Percentiles rank a stretch among this genome's conserved stretches.
phyloP scores from a whole-genome alignment of 2,888 invertebrate species.

The Sycophila texana region DNA sequence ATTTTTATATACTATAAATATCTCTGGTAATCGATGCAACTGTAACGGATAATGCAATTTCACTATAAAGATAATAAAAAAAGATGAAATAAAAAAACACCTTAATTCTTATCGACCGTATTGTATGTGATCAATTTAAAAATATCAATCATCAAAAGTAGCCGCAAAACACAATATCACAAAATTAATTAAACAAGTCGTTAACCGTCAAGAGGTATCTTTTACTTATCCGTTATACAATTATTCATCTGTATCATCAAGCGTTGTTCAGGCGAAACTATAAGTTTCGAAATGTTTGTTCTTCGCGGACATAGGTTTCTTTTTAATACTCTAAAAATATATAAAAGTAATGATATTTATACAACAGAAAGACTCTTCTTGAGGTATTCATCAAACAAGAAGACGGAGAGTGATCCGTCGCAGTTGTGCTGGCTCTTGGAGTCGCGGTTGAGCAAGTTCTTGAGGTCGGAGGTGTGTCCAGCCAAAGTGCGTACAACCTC shows the following conservation, averaged over 20 bases:
- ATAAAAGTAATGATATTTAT: constrained; percentile 17
- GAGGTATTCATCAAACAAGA: constrained; percentile 84
- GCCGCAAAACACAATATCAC: background rate
- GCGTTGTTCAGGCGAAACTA: too few relatives aligned
- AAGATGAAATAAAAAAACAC: constrained; percentile 3
- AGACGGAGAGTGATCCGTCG: constrained; percentile 82
- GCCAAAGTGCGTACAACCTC: constrained; percentile 83
- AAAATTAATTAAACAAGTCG: constrained; percentile 35
- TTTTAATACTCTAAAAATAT: constrained; percentile 19
- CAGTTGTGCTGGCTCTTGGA: constrained; percentile 63
- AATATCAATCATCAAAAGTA: background rate
- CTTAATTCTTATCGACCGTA: background rate
- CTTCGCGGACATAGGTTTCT: constrained; percentile 29
- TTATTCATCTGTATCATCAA: constrained; percentile 5
- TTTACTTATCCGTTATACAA: constrained; percentile 21
- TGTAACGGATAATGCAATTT: constrained; percentile 29
- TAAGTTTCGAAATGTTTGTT: background rate
- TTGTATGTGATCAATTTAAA: constrained; percentile 19
- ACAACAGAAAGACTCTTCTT: constrained; percentile 58
- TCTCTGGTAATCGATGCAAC: constrained; percentile 3
- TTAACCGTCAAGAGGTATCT: constrained; percentile 11
- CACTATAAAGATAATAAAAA: constrained; percentile 20
- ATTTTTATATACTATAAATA: background rate
- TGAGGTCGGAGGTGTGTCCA: constrained; percentile 85
- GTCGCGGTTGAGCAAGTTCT: constrained; percentile 78